Conservation (phyloP, 2,888 invertebrate species). For the Mythimna loreyi region DNA sequence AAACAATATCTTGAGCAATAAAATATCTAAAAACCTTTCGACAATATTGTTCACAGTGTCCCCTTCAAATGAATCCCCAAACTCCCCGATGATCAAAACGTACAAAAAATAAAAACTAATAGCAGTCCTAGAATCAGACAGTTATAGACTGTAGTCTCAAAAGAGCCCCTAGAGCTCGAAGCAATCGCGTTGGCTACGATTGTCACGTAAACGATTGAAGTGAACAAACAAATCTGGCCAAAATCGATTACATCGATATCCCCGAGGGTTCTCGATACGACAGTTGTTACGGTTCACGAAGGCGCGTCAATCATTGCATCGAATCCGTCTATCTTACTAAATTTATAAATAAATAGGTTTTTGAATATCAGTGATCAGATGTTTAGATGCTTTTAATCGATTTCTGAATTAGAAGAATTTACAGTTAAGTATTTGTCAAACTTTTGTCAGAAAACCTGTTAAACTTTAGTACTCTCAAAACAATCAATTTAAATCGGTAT, state of each 20-base stretch:
- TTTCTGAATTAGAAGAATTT: too few relatives aligned
- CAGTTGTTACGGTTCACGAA: constrained; percentile 1
- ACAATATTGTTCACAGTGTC: neutral
- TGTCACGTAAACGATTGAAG: constrained; percentile 78
- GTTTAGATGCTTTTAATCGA: too few relatives aligned
- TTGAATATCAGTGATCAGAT: too few relatives aligned
- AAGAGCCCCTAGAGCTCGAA: constrained; percentile 47
- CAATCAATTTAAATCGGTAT: too few relatives aligned
- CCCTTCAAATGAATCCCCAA: constrained; percentile 13
- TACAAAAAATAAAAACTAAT: constrained; percentile 39
- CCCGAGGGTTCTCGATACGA: constrained; percentile 56
- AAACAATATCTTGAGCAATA: neutral
- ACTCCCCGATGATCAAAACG: constrained; percentile 26
- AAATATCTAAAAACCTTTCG: neutral
- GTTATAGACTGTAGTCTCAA: constrained; percentile 40
- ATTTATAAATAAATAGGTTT: too few relatives aligned
- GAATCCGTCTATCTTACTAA: neutral
- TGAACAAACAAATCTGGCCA: constrained; percentile 76
- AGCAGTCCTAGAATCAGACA: constrained; percentile 31
- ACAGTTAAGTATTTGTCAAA: too few relatives aligned
- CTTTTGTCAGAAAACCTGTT: too few relatives aligned
- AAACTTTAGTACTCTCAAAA: too few relatives aligned
- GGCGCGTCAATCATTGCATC: neutral
- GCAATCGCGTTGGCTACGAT: constrained; percentile 62
- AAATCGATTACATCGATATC: constrained; percentile 74